Evolutionary conservation across 2,888 invertebrate genomes (phyloP), one percentile per base, ranked within the genome.

Genomic region (Smittia sp.): DNA sequence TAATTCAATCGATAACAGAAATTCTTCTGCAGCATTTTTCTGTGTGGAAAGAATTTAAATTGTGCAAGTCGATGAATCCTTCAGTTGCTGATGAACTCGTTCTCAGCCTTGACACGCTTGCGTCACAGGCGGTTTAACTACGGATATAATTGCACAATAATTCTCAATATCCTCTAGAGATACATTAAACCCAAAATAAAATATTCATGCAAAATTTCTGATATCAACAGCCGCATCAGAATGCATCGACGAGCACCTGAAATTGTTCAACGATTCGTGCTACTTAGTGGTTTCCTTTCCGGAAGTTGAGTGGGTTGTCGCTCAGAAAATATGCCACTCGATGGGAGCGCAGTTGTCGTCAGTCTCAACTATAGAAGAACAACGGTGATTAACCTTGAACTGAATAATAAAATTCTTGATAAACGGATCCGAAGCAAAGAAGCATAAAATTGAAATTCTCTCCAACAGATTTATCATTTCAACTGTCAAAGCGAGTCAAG

Each of bases 241-340:
- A 75, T 91, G 91, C 79, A 85, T 89, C 77, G 90, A 90, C 78
- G 87, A 88, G 76, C 86, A 89, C 75, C 87, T 90, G 75, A 86
- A 87, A 41, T 84, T 89, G 75, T 90, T 87, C 85, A 88, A 88
- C 79, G 87, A 87, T 63, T 86, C 89, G 75, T 92, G 92, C 80
- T 92, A 91, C 82, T 85, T 92, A 9, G 87, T 91, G 80, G 89
- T 90, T 46, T 89, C 90, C 27, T 90, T 90, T 79, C 92, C 92
- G 1, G 88, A 88, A 79, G 90, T 90, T 0, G 89, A 90, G 4
- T 92, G 92, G 92, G 81, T 82, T 74, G 88, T 88, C 3, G 89
- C 89, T 1, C 85, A 85, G 76, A 86, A 88, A 77, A 89, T 91
- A 4, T 92, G 92, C 79, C 85, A 85, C 76, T 90, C 90, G 9